These are phyloP conservation scores for Nipponacmea schrenckii DNA, from an alignment of 2,888 invertebrate species.

Conservation along the genomic window DNA sequence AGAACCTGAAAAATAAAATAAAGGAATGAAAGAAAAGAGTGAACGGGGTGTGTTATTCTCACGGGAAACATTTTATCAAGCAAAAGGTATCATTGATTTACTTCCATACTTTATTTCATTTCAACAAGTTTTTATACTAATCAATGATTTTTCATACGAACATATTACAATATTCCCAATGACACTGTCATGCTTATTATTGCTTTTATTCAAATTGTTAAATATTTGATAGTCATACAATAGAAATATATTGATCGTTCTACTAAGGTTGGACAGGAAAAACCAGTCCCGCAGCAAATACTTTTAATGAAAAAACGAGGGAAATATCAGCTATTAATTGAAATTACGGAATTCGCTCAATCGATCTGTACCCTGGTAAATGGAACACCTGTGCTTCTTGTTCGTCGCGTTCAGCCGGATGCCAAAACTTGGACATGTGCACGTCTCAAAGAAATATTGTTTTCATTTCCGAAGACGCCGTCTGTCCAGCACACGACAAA, in stretches of 20 bases:
- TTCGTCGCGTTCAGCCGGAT: slow-evolving; percentile 12
- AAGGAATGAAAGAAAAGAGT: background rate
- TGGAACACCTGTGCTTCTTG: slow-evolving; percentile 15
- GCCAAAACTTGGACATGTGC: slow-evolving; percentile 11
- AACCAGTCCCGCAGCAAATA: slow-evolving; percentile 3
- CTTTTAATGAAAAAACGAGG: background rate
- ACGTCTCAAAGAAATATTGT: slow-evolving; percentile 21
- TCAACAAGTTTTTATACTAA: background rate
- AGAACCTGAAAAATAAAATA: background rate
- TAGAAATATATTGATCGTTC: background rate
- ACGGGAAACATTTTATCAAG: background rate
- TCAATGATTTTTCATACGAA: background rate
- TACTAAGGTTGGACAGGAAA: slow-evolving; percentile 1
- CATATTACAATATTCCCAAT: background rate
- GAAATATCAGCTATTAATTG: slow-evolving; percentile 4
- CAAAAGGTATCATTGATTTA: background rate
- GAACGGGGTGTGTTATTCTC: background rate
- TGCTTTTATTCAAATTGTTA: background rate
- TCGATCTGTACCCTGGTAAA: background rate
- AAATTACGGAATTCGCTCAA: background rate
- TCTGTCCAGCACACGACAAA: slow-evolving; percentile 21
- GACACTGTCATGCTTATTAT: slow-evolving; percentile 1
- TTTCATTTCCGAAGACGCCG: slow-evolving; percentile 14
- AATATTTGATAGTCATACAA: slow-evolving; percentile 6
- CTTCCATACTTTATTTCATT: background rate